Percentiles rank a stretch among this genome's conserved stretches.
Evolutionary conservation across 1,140 invertebrate genomes (phyloP).

Genomic region (Megalopta genalis): DNA sequence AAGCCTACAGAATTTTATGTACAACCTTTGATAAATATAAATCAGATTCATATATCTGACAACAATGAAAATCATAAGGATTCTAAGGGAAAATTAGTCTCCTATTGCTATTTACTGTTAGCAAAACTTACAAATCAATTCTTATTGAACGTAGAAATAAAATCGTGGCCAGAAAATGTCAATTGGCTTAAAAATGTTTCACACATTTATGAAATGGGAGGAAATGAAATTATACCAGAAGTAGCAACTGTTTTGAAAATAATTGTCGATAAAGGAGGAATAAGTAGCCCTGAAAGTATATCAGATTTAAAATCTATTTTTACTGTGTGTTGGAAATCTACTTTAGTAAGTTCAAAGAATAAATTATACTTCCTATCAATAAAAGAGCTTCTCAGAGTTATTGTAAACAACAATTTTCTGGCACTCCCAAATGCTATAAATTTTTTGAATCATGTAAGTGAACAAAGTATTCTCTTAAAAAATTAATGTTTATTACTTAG

Average conservation of each 20-base stretch:
- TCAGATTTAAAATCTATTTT: slow-evolving; percentile 57
- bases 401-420: slow-evolving; percentile 60
- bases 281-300: slow-evolving; percentile 41
- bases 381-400: slow-evolving; percentile 55
- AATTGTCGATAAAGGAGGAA: slow-evolving; percentile 42
- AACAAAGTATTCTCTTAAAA: slow-evolving; percentile 1
- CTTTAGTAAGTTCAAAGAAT: slow-evolving; percentile 65
- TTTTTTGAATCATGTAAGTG: slow-evolving; percentile 55
- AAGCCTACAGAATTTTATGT: not conserved
- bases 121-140: slow-evolving; percentile 45
- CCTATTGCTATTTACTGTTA: slow-evolving; percentile 53
- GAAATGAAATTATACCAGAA: slow-evolving; percentile 51
- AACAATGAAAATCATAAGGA: not conserved
- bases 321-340: slow-evolving; percentile 64
- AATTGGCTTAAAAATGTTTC: slow-evolving; percentile 31
- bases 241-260: slow-evolving; percentile 42
- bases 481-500: slow-evolving; percentile 10
- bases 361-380: slow-evolving; percentile 63
- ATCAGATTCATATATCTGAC: not conserved
- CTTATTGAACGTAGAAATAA: slow-evolving; percentile 17
- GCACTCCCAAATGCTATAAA: slow-evolving; percentile 15
- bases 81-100: slow-evolving; percentile 53
- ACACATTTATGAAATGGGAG: slow-evolving; percentile 45
- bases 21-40: slow-evolving; percentile 16
- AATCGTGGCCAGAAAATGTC: slow-evolving; percentile 26